Conservation (phyloP, 2,888 invertebrate species). For the Merodon equestris region DNA sequence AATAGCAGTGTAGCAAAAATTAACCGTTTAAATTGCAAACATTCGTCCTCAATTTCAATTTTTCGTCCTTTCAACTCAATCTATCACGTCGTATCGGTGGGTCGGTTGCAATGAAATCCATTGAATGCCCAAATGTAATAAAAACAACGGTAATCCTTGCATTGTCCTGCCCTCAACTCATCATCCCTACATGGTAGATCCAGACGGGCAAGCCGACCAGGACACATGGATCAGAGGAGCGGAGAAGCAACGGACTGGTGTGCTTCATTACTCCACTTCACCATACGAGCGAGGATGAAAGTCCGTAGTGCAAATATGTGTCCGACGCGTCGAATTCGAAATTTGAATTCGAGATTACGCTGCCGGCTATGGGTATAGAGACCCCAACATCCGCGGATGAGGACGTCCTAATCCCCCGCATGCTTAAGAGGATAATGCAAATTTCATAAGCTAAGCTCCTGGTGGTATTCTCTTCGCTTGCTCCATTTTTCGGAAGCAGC, state of each 20-base stretch:
- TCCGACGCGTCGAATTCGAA: conserved; percentile 29
- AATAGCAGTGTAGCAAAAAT: conserved; percentile 45
- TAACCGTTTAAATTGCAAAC: conserved; percentile 51
- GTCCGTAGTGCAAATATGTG: conserved; percentile 21
- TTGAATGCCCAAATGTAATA: conserved; percentile 26
- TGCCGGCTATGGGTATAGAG: neutral
- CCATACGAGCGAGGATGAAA: neutral
- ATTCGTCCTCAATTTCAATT: conserved; percentile 43
- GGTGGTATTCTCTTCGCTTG: neutral
- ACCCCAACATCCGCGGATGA: conserved; percentile 20
- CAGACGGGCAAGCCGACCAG: conserved; percentile 12
- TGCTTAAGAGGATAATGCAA: conserved; percentile 52
- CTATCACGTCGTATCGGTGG: too few relatives aligned
- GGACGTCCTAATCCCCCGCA: conserved; percentile 25
- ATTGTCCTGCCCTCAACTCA: conserved; percentile 11
- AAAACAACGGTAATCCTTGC: conserved; percentile 35
- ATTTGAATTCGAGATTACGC: conserved; percentile 24
- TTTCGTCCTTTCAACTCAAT: neutral
- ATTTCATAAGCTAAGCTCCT: conserved; percentile 49
- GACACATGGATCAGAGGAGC: neutral
- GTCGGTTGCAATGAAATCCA: neutral
- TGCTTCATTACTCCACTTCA: conserved; percentile 29
- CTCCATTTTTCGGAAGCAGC: neutral
- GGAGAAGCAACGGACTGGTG: conserved; percentile 48
- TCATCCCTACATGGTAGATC: conserved; percentile 16